phyloP scores from a whole-genome alignment of 2,113 vertebrate genomes.

The Pollimyrus isidori region DNA sequence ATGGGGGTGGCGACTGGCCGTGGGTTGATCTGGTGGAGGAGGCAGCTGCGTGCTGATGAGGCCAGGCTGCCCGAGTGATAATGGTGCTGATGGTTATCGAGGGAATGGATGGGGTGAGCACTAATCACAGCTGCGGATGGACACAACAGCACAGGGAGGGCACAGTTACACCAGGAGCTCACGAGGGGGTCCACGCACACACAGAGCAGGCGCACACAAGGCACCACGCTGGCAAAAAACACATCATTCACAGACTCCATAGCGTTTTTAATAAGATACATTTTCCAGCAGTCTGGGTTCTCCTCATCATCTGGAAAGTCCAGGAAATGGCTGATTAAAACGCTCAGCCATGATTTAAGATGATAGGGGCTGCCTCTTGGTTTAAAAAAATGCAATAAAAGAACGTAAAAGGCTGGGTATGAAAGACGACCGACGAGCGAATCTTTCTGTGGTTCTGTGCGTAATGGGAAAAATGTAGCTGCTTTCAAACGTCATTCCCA shows the following conservation, averaged over 20 bases:
- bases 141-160: slow-evolving; percentile 73
- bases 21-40: slow-evolving; percentile 78
- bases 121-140: slow-evolving; percentile 98
- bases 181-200: slow-evolving; percentile 40
- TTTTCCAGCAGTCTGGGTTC: slow-evolving; percentile 49
- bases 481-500: not conserved
- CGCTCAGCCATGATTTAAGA: not conserved
- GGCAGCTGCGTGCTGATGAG: slow-evolving; percentile 85
- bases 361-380: not conserved
- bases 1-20: slow-evolving; percentile 74
- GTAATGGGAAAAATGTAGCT: not conserved
- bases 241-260: not conserved
- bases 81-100: slow-evolving; percentile 98
- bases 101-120: slow-evolving; percentile 99
- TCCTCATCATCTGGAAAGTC: not conserved
- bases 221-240: not conserved
- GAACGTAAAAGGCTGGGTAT: not conserved
- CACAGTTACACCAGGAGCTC: slow-evolving; percentile 34
- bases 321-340: slow-evolving; percentile 1
- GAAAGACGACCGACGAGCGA: not conserved
- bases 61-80: slow-evolving; percentile 93
- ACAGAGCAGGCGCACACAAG: not conserved
- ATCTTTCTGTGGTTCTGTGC: not conserved
- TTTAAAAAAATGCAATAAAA: not conserved
- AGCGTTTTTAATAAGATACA: not conserved